These are phyloP conservation scores for Drosophila kokeensis DNA, from an alignment of 2,888 invertebrate species.

Conservation along the genomic window DNA sequence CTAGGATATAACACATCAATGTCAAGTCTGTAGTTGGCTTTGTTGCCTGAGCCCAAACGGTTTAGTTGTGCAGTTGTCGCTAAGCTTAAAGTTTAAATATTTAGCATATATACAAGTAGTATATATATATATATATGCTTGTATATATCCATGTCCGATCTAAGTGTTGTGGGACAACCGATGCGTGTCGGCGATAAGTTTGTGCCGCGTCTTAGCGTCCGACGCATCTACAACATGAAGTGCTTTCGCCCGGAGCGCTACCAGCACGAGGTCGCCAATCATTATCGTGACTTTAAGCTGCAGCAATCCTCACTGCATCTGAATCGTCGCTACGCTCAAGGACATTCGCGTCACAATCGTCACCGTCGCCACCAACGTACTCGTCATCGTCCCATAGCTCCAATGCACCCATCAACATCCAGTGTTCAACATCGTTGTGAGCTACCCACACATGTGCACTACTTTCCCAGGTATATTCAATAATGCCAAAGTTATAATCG, in stretches of 20 bases:
- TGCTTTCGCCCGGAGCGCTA: constrained; percentile 64
- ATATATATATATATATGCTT: constrained; percentile 3
- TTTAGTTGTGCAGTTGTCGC: constrained; percentile 25
- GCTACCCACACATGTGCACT: constrained; percentile 70
- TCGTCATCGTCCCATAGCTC: constrained; percentile 44
- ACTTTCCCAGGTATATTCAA: constrained; percentile 76
- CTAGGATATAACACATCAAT: constrained; percentile 49
- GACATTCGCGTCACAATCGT: constrained; percentile 34
- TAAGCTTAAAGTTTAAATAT: not conserved
- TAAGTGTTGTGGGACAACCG: constrained; percentile 63
- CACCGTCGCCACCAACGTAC: constrained; percentile 22
- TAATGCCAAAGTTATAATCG: not conserved
- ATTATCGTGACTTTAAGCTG: constrained; percentile 82
- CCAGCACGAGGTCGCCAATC: constrained; percentile 83
- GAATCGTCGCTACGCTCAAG: constrained; percentile 31
- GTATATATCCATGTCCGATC: constrained; percentile 32
- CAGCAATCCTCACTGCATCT: constrained; percentile 40
- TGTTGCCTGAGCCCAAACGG: constrained; percentile 58
- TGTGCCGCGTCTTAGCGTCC: constrained; percentile 64
- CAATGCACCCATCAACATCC: constrained; percentile 28
- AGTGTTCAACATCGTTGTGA: constrained; percentile 63
- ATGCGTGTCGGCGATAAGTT: constrained; percentile 55
- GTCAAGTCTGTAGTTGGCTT: constrained; percentile 65
- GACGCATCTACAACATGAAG: constrained; percentile 68
- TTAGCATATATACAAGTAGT: not conserved